Percentiles rank a stretch among this genome's conserved stretches.
Conservation (phyloP, 2,797 vertebrate species). For the Discoglossus pictus region DNA sequence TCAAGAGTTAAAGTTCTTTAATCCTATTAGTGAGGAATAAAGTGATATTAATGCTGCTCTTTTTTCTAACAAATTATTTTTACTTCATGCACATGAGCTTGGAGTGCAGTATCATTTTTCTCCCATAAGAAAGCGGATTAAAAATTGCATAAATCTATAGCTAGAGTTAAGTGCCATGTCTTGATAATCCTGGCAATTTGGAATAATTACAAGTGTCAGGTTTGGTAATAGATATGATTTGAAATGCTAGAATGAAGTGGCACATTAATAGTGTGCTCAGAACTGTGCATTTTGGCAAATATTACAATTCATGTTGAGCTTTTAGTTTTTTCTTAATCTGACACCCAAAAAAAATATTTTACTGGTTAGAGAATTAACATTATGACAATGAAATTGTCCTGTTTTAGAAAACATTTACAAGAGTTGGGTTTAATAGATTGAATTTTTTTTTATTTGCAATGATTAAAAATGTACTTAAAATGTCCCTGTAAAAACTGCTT, state of each 20-base stretch:
- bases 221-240: slow-evolving; percentile 55
- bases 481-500: too few species aligned
- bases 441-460: too few species aligned
- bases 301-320: too few species aligned
- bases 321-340: too few species aligned
- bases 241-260: slow-evolving; percentile 33
- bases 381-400: too few species aligned
- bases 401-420: too few species aligned
- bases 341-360: too few species aligned
- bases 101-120: slow-evolving; percentile 62
- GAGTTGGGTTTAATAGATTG: too few species aligned
- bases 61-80: slow-evolving; percentile 64
- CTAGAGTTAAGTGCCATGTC: slow-evolving; percentile 63
- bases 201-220: slow-evolving; percentile 68
- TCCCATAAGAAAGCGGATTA: slow-evolving; percentile 67
- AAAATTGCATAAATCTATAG: slow-evolving; percentile 59
- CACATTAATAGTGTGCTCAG: too few species aligned
- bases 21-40: slow-evolving; percentile 57
- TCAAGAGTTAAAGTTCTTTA: neutral
- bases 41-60: slow-evolving; percentile 56
- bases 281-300: too few species aligned
- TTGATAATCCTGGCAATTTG: slow-evolving; percentile 64
- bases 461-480: too few species aligned
- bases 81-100: slow-evolving; percentile 57
- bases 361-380: too few species aligned